Evolutionary conservation across 2,113 vertebrate species (phyloP), one percentile per base, ranked within the genome.

Genomic region (Falcunculus frontatus): DNA sequence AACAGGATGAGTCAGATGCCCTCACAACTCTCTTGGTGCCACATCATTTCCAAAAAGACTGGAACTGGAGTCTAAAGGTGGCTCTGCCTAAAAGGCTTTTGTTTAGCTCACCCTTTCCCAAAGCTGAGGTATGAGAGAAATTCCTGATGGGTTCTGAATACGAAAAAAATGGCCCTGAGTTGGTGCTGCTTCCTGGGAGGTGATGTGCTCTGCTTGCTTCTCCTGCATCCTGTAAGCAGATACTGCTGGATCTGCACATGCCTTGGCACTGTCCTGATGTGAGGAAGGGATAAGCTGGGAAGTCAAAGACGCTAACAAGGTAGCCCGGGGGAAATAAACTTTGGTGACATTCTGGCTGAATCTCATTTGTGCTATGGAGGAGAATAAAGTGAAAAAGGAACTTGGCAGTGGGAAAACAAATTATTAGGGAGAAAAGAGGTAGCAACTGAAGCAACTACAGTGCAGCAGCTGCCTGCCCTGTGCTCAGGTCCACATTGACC

Each of bases 151-250:
- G 14, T 42, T 80, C 42, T 44, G 44, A 78, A 25, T 64, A 21
- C 26, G 33, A 30, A 49, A 80, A 60, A 55, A 70, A n/a, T 1
- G 2, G 10, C 46, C 37, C 19, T 62, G 49, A 77, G n/a, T 30
- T 1, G 7, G 14, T 64, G 65, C 14, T 75, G 2, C 27, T 72
- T 52, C 33, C 42, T 0, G 0, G 22, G 60, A 67, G 44, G 17
- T 8, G 11, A 33, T 37, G 26, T 56, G n/a, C 42, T 65, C 60
- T 73, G n/a, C 60, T 41, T 52, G 6, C 39, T 55, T 81, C 39
- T 42, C 33, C 72, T 77, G 52, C 55, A 14, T 55, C 16, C 23
- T 59, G 15, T 33, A 33, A 50, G 39, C 29, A 53, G 60, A 22
- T 30, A 2, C 30, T 53, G 11, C 14, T 80, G 76, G 59, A 47